phyloP scores from a whole-genome alignment of 2,888 invertebrate genomes.

The Homarus gammarus region DNA sequence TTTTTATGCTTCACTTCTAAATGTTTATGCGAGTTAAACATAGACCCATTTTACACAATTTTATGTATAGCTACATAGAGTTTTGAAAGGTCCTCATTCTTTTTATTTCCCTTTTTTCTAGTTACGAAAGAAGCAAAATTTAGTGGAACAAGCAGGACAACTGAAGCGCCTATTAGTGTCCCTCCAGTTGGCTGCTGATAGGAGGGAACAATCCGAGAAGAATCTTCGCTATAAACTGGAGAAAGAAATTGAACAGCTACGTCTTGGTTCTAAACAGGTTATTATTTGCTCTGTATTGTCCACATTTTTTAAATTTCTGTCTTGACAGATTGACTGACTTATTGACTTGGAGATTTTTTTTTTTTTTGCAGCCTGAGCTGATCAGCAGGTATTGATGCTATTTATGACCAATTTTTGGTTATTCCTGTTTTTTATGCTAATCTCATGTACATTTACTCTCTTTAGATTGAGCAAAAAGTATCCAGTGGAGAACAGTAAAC shows the following conservation, averaged over 20 bases:
- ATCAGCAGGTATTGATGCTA: no score
- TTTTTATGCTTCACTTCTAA: background rate
- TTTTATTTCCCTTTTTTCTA: constrained; percentile 78
- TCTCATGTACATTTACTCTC: no score
- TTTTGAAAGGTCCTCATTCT: background rate
- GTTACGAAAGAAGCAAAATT: constrained; percentile 86
- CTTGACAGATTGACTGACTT: no score
- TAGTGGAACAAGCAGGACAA: constrained; percentile 90
- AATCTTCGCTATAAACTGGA: constrained; percentile 91
- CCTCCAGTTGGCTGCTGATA: constrained; percentile 89
- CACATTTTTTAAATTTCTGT: background rate
- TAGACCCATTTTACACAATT: no score
- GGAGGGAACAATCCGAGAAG: constrained; percentile 91
- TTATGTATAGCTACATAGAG: no score
- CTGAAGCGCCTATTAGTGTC: constrained; percentile 88
- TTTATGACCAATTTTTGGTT: no score
- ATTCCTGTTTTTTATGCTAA: no score
- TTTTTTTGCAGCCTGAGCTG: no score
- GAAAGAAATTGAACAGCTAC: constrained; percentile 87
- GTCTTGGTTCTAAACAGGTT: constrained; percentile 76
- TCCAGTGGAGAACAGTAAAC: no score
- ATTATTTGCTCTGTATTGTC: background rate
- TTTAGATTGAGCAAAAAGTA: no score
- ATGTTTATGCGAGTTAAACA: no score
- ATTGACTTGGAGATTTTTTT: no score